Percentiles rank a stretch among this genome's conserved stretches.
Conservation (phyloP, 2,113 vertebrate species). For the Aphyosemion australe region DNA sequence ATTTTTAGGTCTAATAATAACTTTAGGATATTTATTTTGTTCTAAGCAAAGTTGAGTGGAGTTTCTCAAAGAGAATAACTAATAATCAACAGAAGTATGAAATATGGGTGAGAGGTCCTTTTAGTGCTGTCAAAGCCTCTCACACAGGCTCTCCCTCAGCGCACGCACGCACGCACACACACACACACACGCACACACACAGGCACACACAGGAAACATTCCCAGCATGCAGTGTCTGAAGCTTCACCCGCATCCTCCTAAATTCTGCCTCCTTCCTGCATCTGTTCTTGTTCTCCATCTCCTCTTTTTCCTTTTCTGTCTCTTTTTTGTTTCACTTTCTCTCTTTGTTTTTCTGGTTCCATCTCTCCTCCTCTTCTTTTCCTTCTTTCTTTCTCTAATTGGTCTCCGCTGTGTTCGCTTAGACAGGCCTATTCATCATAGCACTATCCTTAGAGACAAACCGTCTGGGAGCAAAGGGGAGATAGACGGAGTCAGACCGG, state of each 20-base stretch:
- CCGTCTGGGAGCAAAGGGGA: conserved; percentile 87
- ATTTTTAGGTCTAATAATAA: too few relatives aligned
- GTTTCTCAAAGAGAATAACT: neutral
- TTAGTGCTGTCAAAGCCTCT: conserved; percentile 70
- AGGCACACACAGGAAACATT: conserved; percentile 33
- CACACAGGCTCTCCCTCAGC: conserved; percentile 66
- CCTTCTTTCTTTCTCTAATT: conserved; percentile 90
- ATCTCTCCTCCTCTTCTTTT: conserved; percentile 36
- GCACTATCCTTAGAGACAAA: conserved; percentile 92
- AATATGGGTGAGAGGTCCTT: conserved; percentile 48
- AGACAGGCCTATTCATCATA: conserved; percentile 99
- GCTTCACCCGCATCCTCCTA: conserved; percentile 42
- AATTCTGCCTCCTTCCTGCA: conserved; percentile 38
- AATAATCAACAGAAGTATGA: conserved; percentile 4
- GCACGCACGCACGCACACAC: conserved; percentile 58
- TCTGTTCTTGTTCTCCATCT: conserved; percentile 34
- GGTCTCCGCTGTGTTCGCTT: conserved; percentile 97
- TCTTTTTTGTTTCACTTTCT: conserved; percentile 38
- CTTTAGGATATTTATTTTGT: too few relatives aligned
- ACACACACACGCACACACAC: conserved; percentile 9
- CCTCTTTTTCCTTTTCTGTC: conserved; percentile 27
- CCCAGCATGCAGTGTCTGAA: conserved; percentile 45
- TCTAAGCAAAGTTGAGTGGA: too few relatives aligned
- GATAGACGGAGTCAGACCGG: conserved; percentile 84
- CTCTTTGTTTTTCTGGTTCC: conserved; percentile 27